Evolutionary conservation across 2,113 vertebrate species (phyloP), one percentile per base, ranked within the genome.

Genomic region (Calcarius ornatus): DNA sequence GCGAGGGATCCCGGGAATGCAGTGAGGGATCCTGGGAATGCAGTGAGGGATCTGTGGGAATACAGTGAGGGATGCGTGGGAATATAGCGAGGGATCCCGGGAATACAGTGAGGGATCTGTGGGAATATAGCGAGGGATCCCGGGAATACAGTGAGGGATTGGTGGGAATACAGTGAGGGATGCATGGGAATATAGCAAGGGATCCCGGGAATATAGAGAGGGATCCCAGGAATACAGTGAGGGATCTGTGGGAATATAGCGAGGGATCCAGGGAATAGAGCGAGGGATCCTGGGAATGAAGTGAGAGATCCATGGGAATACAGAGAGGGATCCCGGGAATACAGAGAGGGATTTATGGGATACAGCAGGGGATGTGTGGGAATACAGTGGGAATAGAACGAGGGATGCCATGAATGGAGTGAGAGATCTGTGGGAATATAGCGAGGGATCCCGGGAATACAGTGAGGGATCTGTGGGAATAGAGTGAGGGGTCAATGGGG

Each of bases 391-490:
- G 12, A 45, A 45, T 11, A 2, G 3, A 38, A 10, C 0, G 3
- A 14, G 22, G 37, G 69, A 54, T 71, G 27, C 15, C 2, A 1
- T 15, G 42, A 17, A 40, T 9, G 17, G 2, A 68, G 9, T 25
- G 69, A 9, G 28, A 13, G 65, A 69, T 69, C 47, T 2, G 5
- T 3, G 43, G 43, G 12, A 45, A 45, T 5, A 47, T 3, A 47
- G 45, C 5, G 11, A 38, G 38, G 11, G 38, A 38, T 38, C 38
- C 38, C 38, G 11, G 38, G 42, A 45, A 59, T 3, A 1, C 3
- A 15, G 71, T 0, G 2, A 10, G 6, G 15, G 21, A 48, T 31
- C 27, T 1, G 0, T 0, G 38, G 14, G 24, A 12, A 19, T 3
- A 1, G 3, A 42, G 21, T 0, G 3, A 24, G 28, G 28, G 16